phyloP scores from a whole-genome alignment of 2,113 vertebrate genomes.

The Leptodactylus fuscus region DNA sequence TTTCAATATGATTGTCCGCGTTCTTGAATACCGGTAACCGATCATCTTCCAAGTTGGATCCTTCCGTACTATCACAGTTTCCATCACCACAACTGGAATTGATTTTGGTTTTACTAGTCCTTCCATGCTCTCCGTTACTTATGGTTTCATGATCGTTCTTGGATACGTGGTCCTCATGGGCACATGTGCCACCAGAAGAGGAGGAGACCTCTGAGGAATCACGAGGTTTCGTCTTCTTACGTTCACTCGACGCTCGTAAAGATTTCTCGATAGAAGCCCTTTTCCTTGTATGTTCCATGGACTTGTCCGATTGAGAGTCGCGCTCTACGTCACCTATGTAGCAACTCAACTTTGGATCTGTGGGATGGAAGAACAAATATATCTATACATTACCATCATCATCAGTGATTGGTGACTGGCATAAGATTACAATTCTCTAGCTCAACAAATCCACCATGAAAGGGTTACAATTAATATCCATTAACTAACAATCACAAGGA shows the following conservation, averaged over 20 bases:
- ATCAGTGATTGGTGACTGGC: no score
- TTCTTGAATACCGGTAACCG: background rate
- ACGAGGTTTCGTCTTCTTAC: background rate
- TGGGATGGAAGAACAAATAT: background rate
- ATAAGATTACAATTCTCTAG: no score
- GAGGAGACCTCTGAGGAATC: background rate
- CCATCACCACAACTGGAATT: background rate
- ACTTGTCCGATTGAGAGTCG: no score
- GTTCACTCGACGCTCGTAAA: background rate
- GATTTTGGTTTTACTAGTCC: background rate
- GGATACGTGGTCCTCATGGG: background rate
- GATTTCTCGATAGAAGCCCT: background rate
- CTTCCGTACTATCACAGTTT: background rate
- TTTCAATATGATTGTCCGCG: background rate
- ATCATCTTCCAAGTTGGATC: background rate
- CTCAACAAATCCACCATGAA: no score
- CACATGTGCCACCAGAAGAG: background rate
- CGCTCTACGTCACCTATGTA: no score
- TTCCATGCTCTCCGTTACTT: background rate
- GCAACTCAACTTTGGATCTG: background rate
- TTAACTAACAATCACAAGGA: no score
- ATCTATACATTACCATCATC: no score
- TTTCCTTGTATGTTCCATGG: background rate
- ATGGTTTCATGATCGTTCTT: background rate
- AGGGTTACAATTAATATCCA: no score